phyloP scores from a whole-genome alignment of 2,888 invertebrate species.

The Drosophila colorata region DNA sequence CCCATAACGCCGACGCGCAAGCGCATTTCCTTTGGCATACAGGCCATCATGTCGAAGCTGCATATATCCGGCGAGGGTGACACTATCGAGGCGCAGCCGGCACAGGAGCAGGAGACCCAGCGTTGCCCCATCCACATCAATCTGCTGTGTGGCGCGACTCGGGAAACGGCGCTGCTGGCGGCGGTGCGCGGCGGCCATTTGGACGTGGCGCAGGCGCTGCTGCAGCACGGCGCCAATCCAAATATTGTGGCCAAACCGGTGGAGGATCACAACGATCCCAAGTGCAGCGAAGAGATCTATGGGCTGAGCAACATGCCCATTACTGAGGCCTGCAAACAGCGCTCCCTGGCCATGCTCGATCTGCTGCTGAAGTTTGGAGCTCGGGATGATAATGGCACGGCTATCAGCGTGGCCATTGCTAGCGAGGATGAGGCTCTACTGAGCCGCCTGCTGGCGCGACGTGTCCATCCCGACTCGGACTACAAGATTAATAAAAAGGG shows the following conservation, averaged over 20 bases:
- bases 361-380: slow-evolving; percentile 88
- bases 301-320: slow-evolving; percentile 84
- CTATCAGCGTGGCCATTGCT: slow-evolving; percentile 91
- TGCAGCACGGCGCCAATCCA: slow-evolving; percentile 93
- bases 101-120: slow-evolving; percentile 71
- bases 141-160: slow-evolving; percentile 90
- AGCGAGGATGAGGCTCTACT: slow-evolving; percentile 91
- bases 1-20: slow-evolving; percentile 87
- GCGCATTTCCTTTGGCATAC: slow-evolving; percentile 94
- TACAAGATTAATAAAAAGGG: slow-evolving; percentile 96
- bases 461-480: slow-evolving; percentile 96
- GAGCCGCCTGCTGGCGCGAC: slow-evolving; percentile 93
- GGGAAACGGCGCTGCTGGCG: slow-evolving; percentile 93
- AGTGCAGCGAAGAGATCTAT: slow-evolving; percentile 85
- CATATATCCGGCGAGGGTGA: slow-evolving; percentile 88
- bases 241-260: slow-evolving; percentile 88
- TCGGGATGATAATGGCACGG: slow-evolving; percentile 93
- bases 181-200: slow-evolving; percentile 92
- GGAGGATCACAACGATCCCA: slow-evolving; percentile 85
- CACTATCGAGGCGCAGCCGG: slow-evolving; percentile 76
- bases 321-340: slow-evolving; percentile 85
- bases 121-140: slow-evolving; percentile 91
- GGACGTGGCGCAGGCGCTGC: slow-evolving; percentile 89
- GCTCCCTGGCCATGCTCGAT: slow-evolving; percentile 84
- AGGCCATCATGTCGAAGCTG: slow-evolving; percentile 93